Evolutionary conservation across 2,797 vertebrate genomes (phyloP).

Genomic region (Caiman crocodilus): DNA sequence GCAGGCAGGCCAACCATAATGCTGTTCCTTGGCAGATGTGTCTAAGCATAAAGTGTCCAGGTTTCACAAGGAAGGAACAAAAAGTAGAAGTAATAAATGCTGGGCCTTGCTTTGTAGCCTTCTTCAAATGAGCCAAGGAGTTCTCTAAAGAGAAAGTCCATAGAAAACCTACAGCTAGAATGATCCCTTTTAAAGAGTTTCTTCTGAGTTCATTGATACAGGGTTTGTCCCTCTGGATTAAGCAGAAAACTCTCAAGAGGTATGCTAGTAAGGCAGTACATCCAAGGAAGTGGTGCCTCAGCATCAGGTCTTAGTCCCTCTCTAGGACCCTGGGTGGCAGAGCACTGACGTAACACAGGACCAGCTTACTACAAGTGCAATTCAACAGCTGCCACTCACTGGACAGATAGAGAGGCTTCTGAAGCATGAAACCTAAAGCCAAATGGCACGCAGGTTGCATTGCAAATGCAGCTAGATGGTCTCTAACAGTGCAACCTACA

Average conservation of each 20-base stretch:
- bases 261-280: neutral
- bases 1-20: neutral
- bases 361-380: neutral
- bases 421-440: neutral
- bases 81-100: slow-evolving; percentile 26
- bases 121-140: neutral
- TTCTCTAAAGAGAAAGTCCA: neutral
- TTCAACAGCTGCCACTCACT: neutral
- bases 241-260: neutral
- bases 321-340: neutral
- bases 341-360: neutral
- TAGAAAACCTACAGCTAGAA: neutral
- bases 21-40: slow-evolving; percentile 12
- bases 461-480: slow-evolving; percentile 17
- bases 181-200: neutral
- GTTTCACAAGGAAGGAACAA: slow-evolving; percentile 31
- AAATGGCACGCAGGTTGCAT: neutral
- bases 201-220: neutral
- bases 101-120: neutral
- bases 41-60: neutral
- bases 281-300: neutral
- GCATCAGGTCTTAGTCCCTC: neutral
- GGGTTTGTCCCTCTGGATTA: neutral
- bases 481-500: slow-evolving; percentile 39
- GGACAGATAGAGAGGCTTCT: neutral